Base-by-base conservation (phyloP, 2,888 invertebrate genomes). In the Conomelus anceps region DNA sequence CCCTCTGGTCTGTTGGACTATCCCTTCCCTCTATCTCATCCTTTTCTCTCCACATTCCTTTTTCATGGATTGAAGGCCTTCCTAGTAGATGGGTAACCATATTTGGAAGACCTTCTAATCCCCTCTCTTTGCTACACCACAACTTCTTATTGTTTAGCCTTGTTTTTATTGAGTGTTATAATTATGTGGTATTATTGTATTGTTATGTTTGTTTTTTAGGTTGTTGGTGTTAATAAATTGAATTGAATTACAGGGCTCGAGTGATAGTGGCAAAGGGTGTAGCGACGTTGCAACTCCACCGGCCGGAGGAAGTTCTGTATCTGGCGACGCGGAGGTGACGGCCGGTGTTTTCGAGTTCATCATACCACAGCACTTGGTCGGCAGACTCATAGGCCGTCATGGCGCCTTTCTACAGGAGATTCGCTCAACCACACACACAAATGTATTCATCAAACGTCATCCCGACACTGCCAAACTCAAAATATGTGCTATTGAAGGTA, bases 401-500 rank as follows among this genome's bases (percentile, higher is more conserved):
- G 98, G 98, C 85, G 94, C 95, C 84, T 97, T 96, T 93, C 96
- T 99, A n/a, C 96, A 96, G 91, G 95, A 95, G 92, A 96, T 98
- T 91, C 97, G 97, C 93, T 94, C 95, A 29, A 96, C 96, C 93
- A 96, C 98, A 0, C 96, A 96, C 91, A 97, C 98, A 22, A 96
- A 95, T 92, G 96, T 98, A 88, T 94, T 95, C 91, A 95, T 99
- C n/a, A 96, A 96, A 92, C 95, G 96, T 92, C 97, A 97, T 94
- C 96, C 96, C 20, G 95, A 95, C 91, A 95, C 96, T 90, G 94
- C 95, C 17, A 96, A 96, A 92, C 94, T 96, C 92, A 98, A 98
- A 94, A 95, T 98, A 91, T 98, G 98, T 94, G 95, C 96, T 91
- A 95, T 98, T 92, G 96, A 97, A 94, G 97, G 97, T 95, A 93